Conservation (phyloP, 2,113 vertebrate genomes). For the Tragelaphus scriptus region DNA sequence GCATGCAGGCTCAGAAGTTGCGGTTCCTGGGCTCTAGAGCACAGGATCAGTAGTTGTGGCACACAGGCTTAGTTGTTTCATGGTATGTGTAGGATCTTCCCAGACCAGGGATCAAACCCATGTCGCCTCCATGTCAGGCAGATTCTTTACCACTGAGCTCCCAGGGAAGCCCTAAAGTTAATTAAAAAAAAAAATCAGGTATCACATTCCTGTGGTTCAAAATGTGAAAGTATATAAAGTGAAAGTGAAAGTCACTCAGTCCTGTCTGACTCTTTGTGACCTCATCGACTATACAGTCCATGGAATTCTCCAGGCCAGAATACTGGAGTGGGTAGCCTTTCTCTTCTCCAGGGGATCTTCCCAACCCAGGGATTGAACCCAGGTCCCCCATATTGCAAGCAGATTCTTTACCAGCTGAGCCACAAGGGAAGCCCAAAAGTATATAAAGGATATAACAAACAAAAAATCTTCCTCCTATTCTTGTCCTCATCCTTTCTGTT, state of each 20-base stretch:
- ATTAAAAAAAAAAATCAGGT: neutral
- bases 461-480: neutral
- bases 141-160: neutral
- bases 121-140: neutral
- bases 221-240: neutral
- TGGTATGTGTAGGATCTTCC: neutral
- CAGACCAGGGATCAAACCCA: neutral
- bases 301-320: neutral
- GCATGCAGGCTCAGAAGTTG: neutral
- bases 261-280: neutral
- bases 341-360: neutral
- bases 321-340: neutral
- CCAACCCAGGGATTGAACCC: neutral
- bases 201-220: neutral
- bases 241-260: neutral
- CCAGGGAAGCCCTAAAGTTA: neutral
- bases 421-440: neutral
- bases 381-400: neutral
- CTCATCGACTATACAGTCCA: neutral
- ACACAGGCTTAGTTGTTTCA: neutral
- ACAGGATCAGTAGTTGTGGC: neutral
- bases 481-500: neutral
- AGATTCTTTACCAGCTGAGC: neutral
- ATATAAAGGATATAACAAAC: neutral
- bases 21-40: neutral